Conservation (phyloP, 2,797 vertebrate species). For the Mormyrus proboscirostris region DNA sequence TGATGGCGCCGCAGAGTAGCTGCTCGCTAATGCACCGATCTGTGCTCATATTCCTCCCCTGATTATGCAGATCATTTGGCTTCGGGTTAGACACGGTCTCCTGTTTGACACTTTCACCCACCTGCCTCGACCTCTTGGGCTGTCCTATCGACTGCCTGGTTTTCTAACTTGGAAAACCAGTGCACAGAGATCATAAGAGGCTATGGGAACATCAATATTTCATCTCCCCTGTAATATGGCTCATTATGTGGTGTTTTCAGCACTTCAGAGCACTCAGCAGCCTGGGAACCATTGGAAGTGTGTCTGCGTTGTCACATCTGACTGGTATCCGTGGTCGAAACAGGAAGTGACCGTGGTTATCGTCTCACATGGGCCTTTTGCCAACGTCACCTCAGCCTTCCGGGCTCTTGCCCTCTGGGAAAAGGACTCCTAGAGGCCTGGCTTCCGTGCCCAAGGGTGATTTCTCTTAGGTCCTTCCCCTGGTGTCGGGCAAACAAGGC, state of each 20-base stretch:
- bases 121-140: conserved; percentile 30
- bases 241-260: not conserved
- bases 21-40: not conserved
- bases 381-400: not conserved
- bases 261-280: not conserved
- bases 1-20: not conserved
- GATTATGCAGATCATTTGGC: not conserved
- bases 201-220: conserved; percentile 43
- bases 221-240: conserved; percentile 32
- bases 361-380: too few species aligned
- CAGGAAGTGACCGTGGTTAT: not conserved
- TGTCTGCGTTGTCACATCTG: not conserved
- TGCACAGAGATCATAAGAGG: conserved; percentile 36
- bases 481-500: not conserved
- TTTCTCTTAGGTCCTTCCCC: not conserved
- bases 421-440: not conserved
- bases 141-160: conserved; percentile 41
- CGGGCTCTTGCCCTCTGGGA: not conserved
- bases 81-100: not conserved
- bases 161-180: conserved; percentile 45
- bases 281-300: not conserved
- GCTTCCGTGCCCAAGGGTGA: not conserved
- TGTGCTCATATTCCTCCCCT: not conserved
- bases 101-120: conserved; percentile 20
- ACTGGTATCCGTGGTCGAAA: not conserved